Percentiles rank a stretch among this genome's conserved stretches.
Conservation (phyloP, 1,140 invertebrate species). For the Pectinophora gossypiella region DNA sequence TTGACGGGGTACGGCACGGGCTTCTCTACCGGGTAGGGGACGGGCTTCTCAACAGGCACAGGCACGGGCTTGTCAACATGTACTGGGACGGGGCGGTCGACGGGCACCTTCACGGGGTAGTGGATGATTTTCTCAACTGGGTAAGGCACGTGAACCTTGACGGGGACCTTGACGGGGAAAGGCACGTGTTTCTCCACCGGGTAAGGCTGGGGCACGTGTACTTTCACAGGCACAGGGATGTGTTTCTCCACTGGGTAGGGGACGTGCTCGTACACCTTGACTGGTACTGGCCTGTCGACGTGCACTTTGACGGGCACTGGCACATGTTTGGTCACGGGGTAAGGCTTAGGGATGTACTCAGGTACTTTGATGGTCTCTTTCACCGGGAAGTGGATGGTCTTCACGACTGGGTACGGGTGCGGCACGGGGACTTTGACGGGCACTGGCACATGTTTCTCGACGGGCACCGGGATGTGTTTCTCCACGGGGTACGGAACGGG, state of each 20-base stretch:
- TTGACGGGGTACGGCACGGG: slow-evolving; percentile 78
- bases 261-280: slow-evolving; percentile 80
- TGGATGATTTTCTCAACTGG: slow-evolving; percentile 84
- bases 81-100: slow-evolving; percentile 80
- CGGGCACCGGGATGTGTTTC: slow-evolving; percentile 76
- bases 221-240: slow-evolving; percentile 81
- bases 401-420: slow-evolving; percentile 78
- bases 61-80: slow-evolving; percentile 78
- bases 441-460: slow-evolving; percentile 75
- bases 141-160: slow-evolving; percentile 81
- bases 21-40: slow-evolving; percentile 81
- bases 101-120: slow-evolving; percentile 82
- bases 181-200: slow-evolving; percentile 83
- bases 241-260: slow-evolving; percentile 81
- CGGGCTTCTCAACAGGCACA: slow-evolving; percentile 76
- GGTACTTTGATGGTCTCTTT: slow-evolving; percentile 81
- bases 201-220: slow-evolving; percentile 81
- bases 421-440: slow-evolving; percentile 78
- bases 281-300: slow-evolving; percentile 79
- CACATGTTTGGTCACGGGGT: slow-evolving; percentile 81
- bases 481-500: slow-evolving; percentile 78
- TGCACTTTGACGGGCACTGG: slow-evolving; percentile 80
- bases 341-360: slow-evolving; percentile 78
- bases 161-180: slow-evolving; percentile 81
- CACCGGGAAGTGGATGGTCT: slow-evolving; percentile 78